These are phyloP conservation scores for Lissonota sp. DNA, from an alignment of 2,888 invertebrate species.

Conservation along the genomic window DNA sequence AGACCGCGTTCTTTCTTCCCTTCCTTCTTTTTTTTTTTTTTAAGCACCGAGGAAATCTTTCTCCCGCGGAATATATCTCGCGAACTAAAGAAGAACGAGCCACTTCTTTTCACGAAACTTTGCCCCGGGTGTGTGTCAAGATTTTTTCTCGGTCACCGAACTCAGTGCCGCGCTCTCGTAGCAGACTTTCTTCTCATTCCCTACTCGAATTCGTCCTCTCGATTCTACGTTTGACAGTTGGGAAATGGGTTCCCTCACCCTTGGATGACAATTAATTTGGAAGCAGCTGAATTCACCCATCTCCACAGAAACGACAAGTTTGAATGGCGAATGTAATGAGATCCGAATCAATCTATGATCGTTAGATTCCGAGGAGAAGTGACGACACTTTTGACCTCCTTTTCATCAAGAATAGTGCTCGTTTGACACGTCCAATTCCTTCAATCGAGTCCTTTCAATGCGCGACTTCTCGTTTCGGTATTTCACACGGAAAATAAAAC, in stretches of 20 bases:
- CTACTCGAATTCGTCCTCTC: neutral
- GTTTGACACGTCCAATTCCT: slow-evolving; percentile 9
- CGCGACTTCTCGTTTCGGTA: neutral
- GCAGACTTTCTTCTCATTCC: neutral
- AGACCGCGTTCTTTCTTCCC: neutral
- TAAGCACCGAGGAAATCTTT: neutral
- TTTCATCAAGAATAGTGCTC: neutral
- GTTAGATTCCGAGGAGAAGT: neutral
- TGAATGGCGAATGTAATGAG: slow-evolving; percentile 31
- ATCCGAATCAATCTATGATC: slow-evolving; percentile 25
- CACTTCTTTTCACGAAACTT: neutral
- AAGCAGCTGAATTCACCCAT: slow-evolving; percentile 18
- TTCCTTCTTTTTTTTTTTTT: neutral
- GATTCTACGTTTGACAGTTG: no score
- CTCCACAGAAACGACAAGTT: neutral
- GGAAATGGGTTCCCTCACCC: neutral
- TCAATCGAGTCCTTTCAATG: neutral
- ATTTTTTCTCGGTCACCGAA: slow-evolving; percentile 19
- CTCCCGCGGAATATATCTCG: neutral
- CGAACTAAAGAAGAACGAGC: neutral
- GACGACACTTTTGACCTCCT: neutral
- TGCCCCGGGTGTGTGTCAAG: neutral
- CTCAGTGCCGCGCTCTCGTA: neutral
- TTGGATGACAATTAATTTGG: slow-evolving; percentile 21
- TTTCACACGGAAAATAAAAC: no score